These are phyloP conservation scores for Acanthopleura granulata DNA, from an alignment of 2,888 invertebrate genomes.

Conservation along the genomic window DNA sequence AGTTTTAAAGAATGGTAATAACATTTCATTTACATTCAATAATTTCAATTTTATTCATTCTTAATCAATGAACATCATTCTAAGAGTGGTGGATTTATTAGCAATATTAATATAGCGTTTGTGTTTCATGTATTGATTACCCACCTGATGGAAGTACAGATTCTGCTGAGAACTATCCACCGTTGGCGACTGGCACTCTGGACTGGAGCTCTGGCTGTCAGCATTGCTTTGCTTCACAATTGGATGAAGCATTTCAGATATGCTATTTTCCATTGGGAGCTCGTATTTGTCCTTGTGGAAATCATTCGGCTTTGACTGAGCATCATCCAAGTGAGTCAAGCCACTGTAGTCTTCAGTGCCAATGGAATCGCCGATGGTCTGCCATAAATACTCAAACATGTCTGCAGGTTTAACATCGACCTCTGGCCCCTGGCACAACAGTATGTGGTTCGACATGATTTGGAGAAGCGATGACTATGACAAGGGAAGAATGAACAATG, in stretches of 20 bases:
- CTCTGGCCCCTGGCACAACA: not conserved
- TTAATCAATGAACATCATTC: no score
- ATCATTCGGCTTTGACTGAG: not conserved
- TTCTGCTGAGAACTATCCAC: constrained; percentile 3
- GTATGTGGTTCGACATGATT: not conserved
- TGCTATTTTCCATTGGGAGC: not conserved
- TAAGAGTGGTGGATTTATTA: no score
- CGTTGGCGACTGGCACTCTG: not conserved
- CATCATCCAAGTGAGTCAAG: not conserved
- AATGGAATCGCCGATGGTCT: not conserved
- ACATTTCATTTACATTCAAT: no score
- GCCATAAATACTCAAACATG: constrained; percentile 16
- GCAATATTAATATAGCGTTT: no score
- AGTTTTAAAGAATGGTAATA: no score
- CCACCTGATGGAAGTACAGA: not conserved
- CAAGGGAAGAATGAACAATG: no score
- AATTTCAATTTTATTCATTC: no score
- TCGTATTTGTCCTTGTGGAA: not conserved
- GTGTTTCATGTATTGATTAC: not conserved
- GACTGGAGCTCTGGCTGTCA: not conserved
- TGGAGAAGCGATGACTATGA: not conserved
- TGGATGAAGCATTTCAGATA: constrained; percentile 15
- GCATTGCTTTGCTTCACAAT: not conserved
- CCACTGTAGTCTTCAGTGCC: not conserved
- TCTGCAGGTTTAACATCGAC: not conserved